Evolutionary conservation across 2,888 invertebrate genomes (phyloP).

Genomic region (Meghimatium bilineatum): DNA sequence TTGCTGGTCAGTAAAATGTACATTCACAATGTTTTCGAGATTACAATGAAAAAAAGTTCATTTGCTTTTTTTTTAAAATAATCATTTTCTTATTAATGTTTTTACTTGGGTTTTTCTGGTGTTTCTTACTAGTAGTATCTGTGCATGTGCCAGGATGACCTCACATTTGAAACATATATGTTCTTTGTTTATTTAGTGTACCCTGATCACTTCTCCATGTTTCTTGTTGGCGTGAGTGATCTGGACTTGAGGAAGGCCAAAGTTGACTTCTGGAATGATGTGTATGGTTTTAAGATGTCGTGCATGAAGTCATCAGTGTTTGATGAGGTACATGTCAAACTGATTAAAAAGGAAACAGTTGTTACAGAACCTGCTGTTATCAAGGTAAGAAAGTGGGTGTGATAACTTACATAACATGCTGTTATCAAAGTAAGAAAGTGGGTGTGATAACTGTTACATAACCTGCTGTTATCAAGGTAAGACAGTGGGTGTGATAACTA

Average conservation of each 20-base stretch:
- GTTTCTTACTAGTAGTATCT: too few species aligned
- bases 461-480: too few species aligned
- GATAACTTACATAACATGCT: too few species aligned
- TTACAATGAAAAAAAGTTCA: too few species aligned
- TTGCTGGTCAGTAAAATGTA: too few species aligned
- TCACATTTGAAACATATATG: not conserved
- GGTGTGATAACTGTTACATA: too few species aligned
- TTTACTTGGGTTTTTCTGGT: too few species aligned
- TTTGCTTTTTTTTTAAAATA: too few species aligned
- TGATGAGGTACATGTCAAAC: constrained; percentile 85
- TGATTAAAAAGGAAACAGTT: constrained; percentile 82
- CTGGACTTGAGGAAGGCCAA: constrained; percentile 79
- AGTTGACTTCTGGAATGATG: constrained; percentile 92
- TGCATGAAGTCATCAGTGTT: constrained; percentile 91
- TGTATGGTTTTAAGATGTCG: constrained; percentile 95
- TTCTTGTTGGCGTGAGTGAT: constrained; percentile 88
- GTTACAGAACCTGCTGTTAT: constrained; percentile 83
- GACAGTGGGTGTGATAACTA: too few species aligned
- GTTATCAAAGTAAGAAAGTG: too few species aligned
- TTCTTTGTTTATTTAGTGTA: constrained; percentile 79
- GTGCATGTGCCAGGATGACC: not conserved
- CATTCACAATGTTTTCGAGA: too few species aligned
- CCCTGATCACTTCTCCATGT: constrained; percentile 90
- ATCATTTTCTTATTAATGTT: too few species aligned
- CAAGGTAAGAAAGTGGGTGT: constrained; percentile 70